A percentile compares a stretch with the other conserved stretches of the same genome.
These are phyloP conservation scores for Rhopilema esculentum DNA, from an alignment of 30 jellyfish, hydroid and myxozoan genomes.

Conservation along the genomic window DNA sequence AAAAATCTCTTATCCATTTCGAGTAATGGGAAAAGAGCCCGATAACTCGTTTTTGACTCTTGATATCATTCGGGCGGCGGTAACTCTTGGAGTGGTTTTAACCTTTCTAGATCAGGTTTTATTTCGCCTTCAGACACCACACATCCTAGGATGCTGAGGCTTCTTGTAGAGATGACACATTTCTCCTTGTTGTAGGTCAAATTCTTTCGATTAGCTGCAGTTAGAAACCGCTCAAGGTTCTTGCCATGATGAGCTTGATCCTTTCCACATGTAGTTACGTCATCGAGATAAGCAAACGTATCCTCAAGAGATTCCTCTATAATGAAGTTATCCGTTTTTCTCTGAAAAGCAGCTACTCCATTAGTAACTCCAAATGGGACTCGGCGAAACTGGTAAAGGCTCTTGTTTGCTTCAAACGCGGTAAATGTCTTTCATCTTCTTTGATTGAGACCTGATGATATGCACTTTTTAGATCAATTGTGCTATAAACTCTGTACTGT, in stretches of 20 bases:
- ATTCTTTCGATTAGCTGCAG: slow-evolving; percentile 53
- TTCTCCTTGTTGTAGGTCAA: slow-evolving; percentile 70
- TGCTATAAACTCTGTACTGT: slow-evolving; percentile 22
- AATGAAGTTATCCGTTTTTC: slow-evolving; percentile 22
- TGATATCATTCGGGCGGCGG: slow-evolving; percentile 64
- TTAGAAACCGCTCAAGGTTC: slow-evolving; percentile 56
- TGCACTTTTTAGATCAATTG: slow-evolving; percentile 55
- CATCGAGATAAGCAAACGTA: slow-evolving; percentile 42
- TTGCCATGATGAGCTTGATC: slow-evolving; percentile 55
- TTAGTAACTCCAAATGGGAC: slow-evolving; percentile 74
- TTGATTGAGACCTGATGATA: slow-evolving; percentile 51
- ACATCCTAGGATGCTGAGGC: slow-evolving; percentile 67
- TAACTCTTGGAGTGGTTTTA: slow-evolving; percentile 66
- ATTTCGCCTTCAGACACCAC: slow-evolving; percentile 50
- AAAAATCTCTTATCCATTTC: slow-evolving; percentile 65
- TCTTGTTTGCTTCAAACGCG: slow-evolving; percentile 38
- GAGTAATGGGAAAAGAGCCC: slow-evolving; percentile 83
- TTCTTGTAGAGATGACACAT: slow-evolving; percentile 50
- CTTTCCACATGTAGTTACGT: slow-evolving; percentile 10
- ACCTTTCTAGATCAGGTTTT: slow-evolving; percentile 84
- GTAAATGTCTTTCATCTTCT: slow-evolving; percentile 28
- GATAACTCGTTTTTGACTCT: slow-evolving; percentile 43
- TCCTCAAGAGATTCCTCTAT: slow-evolving; percentile 28
- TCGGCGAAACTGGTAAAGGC: slow-evolving; percentile 39
- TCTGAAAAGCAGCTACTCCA: slow-evolving; percentile 64